Base-by-base conservation (phyloP, 2,888 invertebrate genomes). In the Melanotus villosus region DNA sequence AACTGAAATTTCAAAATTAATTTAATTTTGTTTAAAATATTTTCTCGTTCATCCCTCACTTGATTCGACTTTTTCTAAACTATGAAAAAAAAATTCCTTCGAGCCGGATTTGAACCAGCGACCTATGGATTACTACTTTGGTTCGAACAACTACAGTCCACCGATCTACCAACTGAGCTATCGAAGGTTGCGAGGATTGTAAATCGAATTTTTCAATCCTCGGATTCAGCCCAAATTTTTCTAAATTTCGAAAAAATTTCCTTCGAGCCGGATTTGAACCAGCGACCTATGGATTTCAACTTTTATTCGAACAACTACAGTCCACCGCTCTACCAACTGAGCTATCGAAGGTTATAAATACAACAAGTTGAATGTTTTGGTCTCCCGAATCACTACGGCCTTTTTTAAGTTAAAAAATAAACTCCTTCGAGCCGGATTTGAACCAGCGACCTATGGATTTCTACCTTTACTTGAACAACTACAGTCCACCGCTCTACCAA, bases 381-480 rank as follows among this genome's bases (percentile, higher is more conserved):
- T 36, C 9, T 6, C 6, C 12, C n/a, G n/a, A n/a, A n/a, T n/a
- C n/a, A n/a, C n/a, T n/a, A n/a, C n/a, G n/a, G n/a, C n/a, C n/a
- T n/a, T n/a, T n/a, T n/a, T n/a, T n/a, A n/a, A n/a, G n/a, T n/a
- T n/a, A n/a, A n/a, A n/a, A n/a, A n/a, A n/a, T n/a, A n/a, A n/a
- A n/a, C n/a, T 88, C 88, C 88, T 88, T 89, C 88, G 89, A 89
- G 88, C 89, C 88, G 88, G 88, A 89, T 89, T 89, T 89, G 88
- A 89, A 89, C 89, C 89, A 89, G 89, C 88, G 88, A 89, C 89
- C 89, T 89, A 89, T 89, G 89, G 89, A 89, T 89, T n/a, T n/a
- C n/a, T n/a, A n/a, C n/a, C n/a, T n/a, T n/a, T n/a, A n/a, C n/a
- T n/a, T n/a, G n/a, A n/a, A n/a, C n/a, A 68, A 67, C 82, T 82